Evolutionary conservation across 2,797 vertebrate species (phyloP).

Genomic region (Chanos chanos): DNA sequence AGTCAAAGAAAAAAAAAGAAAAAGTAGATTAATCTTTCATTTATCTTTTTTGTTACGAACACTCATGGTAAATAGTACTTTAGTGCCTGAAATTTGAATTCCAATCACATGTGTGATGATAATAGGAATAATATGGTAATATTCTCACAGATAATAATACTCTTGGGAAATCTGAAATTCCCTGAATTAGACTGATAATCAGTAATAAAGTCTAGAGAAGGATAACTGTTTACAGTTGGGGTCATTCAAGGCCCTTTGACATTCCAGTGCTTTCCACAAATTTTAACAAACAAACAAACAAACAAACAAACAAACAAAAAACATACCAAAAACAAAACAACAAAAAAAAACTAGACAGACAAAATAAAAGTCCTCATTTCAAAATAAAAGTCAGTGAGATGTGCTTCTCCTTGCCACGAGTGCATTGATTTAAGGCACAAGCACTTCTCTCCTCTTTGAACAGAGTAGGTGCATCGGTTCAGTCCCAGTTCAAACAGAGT

Average conservation of each 20-base stretch:
- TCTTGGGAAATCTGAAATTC: no score
- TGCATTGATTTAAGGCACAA: constrained; percentile 99
- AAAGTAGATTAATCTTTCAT: no score
- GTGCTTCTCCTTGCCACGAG: constrained; percentile 99
- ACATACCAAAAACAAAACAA: constrained; percentile 4
- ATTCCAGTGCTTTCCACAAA: constrained; percentile 20
- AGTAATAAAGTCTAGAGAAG: not conserved
- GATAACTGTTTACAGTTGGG: not conserved
- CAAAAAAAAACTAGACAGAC: constrained; percentile 13
- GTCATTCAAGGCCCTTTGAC: constrained; percentile 8
- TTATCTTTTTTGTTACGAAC: no score
- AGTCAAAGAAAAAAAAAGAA: no score
- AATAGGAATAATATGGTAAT: not conserved
- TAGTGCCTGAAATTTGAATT: no score
- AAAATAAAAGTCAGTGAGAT: constrained; percentile 71
- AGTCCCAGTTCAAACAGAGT: constrained; percentile 82
- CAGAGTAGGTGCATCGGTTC: constrained; percentile 80
- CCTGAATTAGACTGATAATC: not conserved
- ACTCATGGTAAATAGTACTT: no score
- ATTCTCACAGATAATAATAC: no score
- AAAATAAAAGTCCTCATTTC: constrained; percentile 27
- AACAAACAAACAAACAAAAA: constrained; percentile 2
- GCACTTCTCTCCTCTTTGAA: constrained; percentile 88
- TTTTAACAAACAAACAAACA: not conserved
- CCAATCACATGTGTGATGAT: no score